Base-by-base conservation (phyloP, 1,140 invertebrate species). In the Drosophila prosaltans region DNA sequence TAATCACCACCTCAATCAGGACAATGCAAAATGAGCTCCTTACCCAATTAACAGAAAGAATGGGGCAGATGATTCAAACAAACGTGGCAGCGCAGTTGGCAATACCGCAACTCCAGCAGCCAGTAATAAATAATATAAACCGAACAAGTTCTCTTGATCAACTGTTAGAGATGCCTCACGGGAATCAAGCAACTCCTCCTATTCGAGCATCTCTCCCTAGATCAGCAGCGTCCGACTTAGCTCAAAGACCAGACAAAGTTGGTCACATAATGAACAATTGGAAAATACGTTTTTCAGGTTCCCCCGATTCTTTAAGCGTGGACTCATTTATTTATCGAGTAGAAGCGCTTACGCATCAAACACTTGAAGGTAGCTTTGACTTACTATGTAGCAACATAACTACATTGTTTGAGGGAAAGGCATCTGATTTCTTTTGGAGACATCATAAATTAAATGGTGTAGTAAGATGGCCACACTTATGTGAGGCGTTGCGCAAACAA, bases 301-400 rank as follows among this genome's bases (percentile, higher is more conserved):
- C 6, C 1, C 10, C 26, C 0, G 24, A 30, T 9, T 30, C 28
- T 2, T n/a, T 45, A 6, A 45, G 11, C 16, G 11, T 55, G 3
- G 54, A 55, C 10, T n/a, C 26, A 1, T 55, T 55, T 9, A 55
- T 55, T 6, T 55, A 55, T 55, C 26, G 54, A 5, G 54, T 55
- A 10, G 54, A 55, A n/a, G 24, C 54, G 1, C 1, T 16, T 4
- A 32, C 54, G 3, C 54, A 32, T 30, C 54, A 55, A n/a, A 55
- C 54, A 1, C 30, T 55, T 6, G 28, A 55, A 1, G 54, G 28
- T 2, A 32, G 30, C 30, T 55, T 55, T 30, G 28, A 3, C 1
- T 3, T 32, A n/a, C 10, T 55, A 6, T 55, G 54, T 3, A 11
- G 3, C 11, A 55, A 55, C 8, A 30, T 30, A 30, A 30, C 28